Percentiles rank a stretch among this genome's conserved stretches.
phyloP scores from a whole-genome alignment of 2,888 invertebrate genomes.

The Ichneumon xanthorius region DNA sequence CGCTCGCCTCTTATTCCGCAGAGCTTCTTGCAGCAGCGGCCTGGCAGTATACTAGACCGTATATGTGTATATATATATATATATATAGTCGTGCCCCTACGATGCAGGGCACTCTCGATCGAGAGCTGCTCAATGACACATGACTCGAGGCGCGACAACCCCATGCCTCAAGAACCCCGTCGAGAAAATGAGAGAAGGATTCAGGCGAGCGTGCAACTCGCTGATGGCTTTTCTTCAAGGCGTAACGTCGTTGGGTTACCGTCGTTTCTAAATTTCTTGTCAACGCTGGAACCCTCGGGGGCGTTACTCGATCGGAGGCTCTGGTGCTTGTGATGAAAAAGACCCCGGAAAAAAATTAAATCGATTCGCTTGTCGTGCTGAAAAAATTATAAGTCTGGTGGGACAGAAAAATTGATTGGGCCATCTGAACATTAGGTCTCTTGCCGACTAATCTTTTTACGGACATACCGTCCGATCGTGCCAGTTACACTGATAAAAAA shows the following conservation, averaged over 20 bases:
- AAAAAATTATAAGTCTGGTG: background rate
- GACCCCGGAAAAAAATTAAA: background rate
- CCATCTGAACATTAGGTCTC: background rate
- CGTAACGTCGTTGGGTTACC: slow-evolving; percentile 8
- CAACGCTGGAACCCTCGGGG: background rate
- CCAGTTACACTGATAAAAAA: too few species aligned
- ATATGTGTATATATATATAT: slow-evolving; percentile 48
- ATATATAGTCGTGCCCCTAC: slow-evolving; percentile 35
- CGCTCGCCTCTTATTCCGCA: slow-evolving; percentile 74
- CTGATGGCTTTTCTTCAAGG: slow-evolving; percentile 29
- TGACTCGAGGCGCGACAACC: slow-evolving; percentile 80
- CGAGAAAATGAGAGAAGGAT: slow-evolving; percentile 47
- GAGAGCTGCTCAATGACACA: slow-evolving; percentile 82
- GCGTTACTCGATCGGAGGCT: background rate
- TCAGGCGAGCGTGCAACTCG: slow-evolving; percentile 40
- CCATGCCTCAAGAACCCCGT: slow-evolving; percentile 58
- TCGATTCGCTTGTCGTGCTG: background rate
- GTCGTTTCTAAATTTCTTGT: slow-evolving; percentile 1
- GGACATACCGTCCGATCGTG: too few species aligned
- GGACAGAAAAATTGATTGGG: too few species aligned
- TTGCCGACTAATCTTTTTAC: too few species aligned
- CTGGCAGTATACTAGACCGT: slow-evolving; percentile 61
- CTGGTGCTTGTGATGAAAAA: background rate
- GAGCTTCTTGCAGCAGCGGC: slow-evolving; percentile 48
- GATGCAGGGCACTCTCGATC: slow-evolving; percentile 77